Base-by-base conservation (phyloP, 2,113 vertebrate species). In the Myotis yumanensis region DNA sequence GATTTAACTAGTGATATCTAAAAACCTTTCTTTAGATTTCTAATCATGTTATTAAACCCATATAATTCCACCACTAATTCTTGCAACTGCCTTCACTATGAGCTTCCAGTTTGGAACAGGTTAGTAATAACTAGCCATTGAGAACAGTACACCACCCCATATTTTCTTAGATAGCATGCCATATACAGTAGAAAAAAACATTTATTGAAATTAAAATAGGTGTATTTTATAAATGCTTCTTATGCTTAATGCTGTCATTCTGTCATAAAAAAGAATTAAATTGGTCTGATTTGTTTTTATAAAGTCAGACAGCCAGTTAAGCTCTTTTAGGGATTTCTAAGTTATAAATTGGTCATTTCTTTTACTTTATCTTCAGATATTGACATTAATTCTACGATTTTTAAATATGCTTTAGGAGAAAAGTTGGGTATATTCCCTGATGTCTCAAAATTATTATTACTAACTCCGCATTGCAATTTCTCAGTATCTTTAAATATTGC, bases 231-330 rank as follows among this genome's bases (percentile, higher is more conserved):
- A 66, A 93, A 89, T 89, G 37, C 30, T 73, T 82, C 86, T 86
- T 96, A 72, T 86, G 46, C 73, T 76, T 77, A 77, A 77, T 51
- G 30, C 37, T 69, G 20, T 46, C 54, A 71, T 83, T 86, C 68
- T 96, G 69, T 46, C 87, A 93, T 62, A 80, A 77, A 93, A 30
- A 93, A 93, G 51, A 92, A 96, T 92, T 93, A 90, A 94, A 82
- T 52, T 82, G 48, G 7, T 57, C 43, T 85, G 52, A 87, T 95
- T 84, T 95, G 77, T 91, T 95, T 85, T 85, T 72, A 92, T 15
- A 88, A 95, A 94, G 73, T 86, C 66, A 86, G 10, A 48, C 7
- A 87, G 25, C 22, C 81, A 87, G 46, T 72, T 95, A 84, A 89
- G 68, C 37, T 94, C 35, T 88, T 93, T 51, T 18, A 80, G 64